Conservation (phyloP, 1,140 invertebrate species). For the Araneus ventricosus region DNA sequence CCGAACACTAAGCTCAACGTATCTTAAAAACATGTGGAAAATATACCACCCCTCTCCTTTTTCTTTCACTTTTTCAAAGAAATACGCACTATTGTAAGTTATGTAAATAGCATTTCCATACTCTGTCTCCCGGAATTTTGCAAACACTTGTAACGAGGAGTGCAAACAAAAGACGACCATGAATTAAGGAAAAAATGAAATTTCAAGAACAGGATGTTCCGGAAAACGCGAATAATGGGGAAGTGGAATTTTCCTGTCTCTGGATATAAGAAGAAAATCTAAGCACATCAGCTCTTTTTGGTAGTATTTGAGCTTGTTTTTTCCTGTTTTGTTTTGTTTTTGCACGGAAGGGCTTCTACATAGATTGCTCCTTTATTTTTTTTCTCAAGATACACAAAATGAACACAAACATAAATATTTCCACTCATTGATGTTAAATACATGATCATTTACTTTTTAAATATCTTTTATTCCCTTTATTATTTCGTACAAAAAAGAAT, state of each 20-base stretch:
- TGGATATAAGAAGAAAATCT: not conserved
- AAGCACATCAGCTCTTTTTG: not conserved
- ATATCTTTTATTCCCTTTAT: too few relatives aligned
- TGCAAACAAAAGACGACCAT: not conserved
- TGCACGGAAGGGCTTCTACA: too few relatives aligned
- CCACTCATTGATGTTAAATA: too few relatives aligned
- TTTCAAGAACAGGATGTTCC: not conserved
- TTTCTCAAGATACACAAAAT: too few relatives aligned
- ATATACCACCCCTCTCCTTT: not conserved
- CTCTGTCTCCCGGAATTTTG: not conserved
- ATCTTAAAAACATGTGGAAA: too few relatives aligned
- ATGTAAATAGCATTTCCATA: not conserved
- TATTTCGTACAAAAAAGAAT: too few relatives aligned
- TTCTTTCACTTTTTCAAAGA: not conserved
- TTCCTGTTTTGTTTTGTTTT: too few relatives aligned
- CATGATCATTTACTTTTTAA: too few relatives aligned
- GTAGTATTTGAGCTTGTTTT: too few relatives aligned
- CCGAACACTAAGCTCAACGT: too few relatives aligned
- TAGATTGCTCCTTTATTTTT: too few relatives aligned
- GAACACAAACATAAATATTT: too few relatives aligned
- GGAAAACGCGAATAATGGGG: not conserved
- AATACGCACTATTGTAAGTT: not conserved
- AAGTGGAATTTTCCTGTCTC: not conserved
- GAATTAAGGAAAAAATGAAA: not conserved
- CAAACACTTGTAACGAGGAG: not conserved